Conservation (phyloP, 2,888 invertebrate genomes). For the Drosophila paramelanica region DNA sequence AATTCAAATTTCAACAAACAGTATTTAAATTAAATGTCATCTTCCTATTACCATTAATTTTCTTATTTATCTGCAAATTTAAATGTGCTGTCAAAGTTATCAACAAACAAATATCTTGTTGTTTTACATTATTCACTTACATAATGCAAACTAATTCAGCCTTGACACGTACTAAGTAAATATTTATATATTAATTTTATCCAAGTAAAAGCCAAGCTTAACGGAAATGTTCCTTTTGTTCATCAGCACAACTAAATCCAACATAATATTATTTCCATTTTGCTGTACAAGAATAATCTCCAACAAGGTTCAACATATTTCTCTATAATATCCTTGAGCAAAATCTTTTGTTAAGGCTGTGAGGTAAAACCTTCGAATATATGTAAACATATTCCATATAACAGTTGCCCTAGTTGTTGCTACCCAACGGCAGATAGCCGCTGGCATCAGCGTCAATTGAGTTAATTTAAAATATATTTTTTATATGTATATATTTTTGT, state of each 20-base stretch:
- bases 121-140: not conserved
- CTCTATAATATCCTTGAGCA: slow-evolving; percentile 15
- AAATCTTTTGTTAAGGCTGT: slow-evolving; percentile 17
- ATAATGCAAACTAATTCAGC: not conserved
- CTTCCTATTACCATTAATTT: too few species aligned
- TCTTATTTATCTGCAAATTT: too few species aligned
- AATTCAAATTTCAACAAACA: not conserved
- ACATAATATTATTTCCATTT: slow-evolving; percentile 18
- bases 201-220: not conserved
- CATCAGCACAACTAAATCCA: not conserved
- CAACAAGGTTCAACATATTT: slow-evolving; percentile 22
- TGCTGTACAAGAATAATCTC: slow-evolving; percentile 21
- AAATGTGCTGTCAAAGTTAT: not conserved
- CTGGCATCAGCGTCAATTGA: slow-evolving; percentile 27
- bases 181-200: not conserved
- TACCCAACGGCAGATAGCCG: slow-evolving; percentile 1
- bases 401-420: slow-evolving; percentile 11
- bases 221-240: not conserved
- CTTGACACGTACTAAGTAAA: not conserved
- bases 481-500: slow-evolving; percentile 6
- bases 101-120: not conserved
- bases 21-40: not conserved
- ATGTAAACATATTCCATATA: slow-evolving; percentile 20
- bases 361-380: slow-evolving; percentile 18
- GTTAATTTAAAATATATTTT: slow-evolving; percentile 33